Conservation (phyloP, 2,113 vertebrate species). For the Pangasianodon hypophthalmus region DNA sequence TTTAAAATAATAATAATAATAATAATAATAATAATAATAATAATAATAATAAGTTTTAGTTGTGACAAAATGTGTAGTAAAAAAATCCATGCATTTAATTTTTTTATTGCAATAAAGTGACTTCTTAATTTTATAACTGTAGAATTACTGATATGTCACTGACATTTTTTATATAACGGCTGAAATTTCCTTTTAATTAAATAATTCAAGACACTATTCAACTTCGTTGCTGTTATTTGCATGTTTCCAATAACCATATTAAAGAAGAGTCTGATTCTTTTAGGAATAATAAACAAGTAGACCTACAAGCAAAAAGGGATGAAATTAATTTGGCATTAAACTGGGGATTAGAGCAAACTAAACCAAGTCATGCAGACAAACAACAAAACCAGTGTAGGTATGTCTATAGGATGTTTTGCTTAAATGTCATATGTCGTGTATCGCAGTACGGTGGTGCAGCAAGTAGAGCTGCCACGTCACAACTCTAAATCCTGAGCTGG, state of each 20-base stretch:
- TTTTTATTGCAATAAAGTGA: background rate
- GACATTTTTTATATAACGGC: background rate
- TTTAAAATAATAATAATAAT: no score
- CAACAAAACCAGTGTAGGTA: no score
- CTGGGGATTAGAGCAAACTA: background rate
- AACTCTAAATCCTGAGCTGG: background rate
- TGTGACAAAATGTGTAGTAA: background rate
- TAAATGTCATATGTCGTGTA: no score
- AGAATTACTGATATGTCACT: background rate
- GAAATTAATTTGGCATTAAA: no score
- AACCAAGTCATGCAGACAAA: background rate
- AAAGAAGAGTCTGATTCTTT: background rate
- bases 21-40: no score
- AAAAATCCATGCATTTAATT: background rate
- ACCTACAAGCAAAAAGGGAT: background rate
- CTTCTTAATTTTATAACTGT: background rate
- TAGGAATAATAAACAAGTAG: background rate
- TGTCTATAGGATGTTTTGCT: no score
- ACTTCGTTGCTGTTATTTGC: background rate
- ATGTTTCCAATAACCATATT: background rate
- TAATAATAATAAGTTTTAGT: no score
- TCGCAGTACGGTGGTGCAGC: no score
- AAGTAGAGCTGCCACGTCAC: background rate
- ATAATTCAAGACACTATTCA: background rate
- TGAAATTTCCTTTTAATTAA: background rate